Evolutionary conservation across 2,888 invertebrate species (phyloP).

Genomic region (Epirrhoe alternata): DNA sequence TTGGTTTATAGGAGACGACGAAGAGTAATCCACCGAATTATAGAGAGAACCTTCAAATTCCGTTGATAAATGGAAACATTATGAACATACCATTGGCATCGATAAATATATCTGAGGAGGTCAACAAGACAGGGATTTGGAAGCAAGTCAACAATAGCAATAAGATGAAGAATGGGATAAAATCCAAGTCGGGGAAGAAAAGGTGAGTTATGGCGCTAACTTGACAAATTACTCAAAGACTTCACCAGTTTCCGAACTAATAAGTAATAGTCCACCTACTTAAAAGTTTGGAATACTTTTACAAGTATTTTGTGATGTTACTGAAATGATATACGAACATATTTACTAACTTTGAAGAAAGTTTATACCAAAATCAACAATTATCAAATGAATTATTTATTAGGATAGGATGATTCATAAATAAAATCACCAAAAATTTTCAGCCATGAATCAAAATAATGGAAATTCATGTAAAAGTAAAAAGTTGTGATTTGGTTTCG

Average conservation of each 20-base stretch:
- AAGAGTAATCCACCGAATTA: conserved; percentile 80
- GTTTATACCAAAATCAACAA: not conserved
- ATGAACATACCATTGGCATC: conserved; percentile 94
- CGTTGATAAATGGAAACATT: conserved; percentile 94
- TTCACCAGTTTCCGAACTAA: not conserved
- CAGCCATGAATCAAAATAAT: too few relatives aligned
- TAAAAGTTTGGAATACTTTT: not conserved
- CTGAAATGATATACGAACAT: not conserved
- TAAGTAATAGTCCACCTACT: not conserved
- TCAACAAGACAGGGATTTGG: conserved; percentile 97
- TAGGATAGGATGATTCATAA: too few relatives aligned
- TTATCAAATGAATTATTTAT: too few relatives aligned
- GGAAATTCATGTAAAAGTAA: too few relatives aligned
- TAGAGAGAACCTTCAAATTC: conserved; percentile 92
- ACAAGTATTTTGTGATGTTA: too few relatives aligned
- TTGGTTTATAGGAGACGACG: conserved; percentile 72
- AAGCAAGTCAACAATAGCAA: conserved; percentile 93
- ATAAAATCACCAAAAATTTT: too few relatives aligned
- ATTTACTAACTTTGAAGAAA: not conserved
- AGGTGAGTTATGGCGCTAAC: conserved; percentile 59
- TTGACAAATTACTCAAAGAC: not conserved
- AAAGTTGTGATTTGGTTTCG: too few relatives aligned
- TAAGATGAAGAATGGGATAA: conserved; percentile 73
- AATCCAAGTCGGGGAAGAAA: conserved; percentile 75
- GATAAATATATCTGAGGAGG: conserved; percentile 96